phyloP scores from a whole-genome alignment of 2,113 vertebrate species.

The Neodontobutis hainanensis region DNA sequence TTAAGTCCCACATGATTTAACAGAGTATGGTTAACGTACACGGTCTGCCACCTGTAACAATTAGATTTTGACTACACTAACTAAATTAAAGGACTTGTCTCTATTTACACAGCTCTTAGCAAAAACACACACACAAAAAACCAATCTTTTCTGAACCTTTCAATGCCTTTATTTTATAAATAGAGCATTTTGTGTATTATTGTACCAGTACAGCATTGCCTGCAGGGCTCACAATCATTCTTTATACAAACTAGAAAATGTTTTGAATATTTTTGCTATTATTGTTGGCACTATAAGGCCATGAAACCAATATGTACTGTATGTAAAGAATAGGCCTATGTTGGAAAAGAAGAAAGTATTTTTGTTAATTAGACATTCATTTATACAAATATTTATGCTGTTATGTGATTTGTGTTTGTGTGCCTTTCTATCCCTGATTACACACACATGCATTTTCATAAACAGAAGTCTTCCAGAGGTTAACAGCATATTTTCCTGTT shows the following conservation, averaged over 20 bases:
- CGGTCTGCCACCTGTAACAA: not conserved
- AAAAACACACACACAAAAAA: not conserved
- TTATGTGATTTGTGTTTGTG: slow-evolving; percentile 16
- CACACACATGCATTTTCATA: slow-evolving; percentile 28
- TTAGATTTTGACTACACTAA: not conserved
- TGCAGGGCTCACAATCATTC: slow-evolving; percentile 16
- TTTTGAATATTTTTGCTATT: slow-evolving; percentile 30
- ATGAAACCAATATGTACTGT: not conserved
- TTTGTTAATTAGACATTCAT: slow-evolving; percentile 19
- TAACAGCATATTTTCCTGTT: slow-evolving; percentile 31
- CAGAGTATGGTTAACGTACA: not conserved
- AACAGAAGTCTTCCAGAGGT: slow-evolving; percentile 19
- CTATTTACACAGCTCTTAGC: not conserved
- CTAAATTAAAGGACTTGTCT: not conserved
- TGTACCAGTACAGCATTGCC: slow-evolving; percentile 20
- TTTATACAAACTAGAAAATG: slow-evolving; percentile 25
- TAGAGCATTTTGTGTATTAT: slow-evolving; percentile 38
- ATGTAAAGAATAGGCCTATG: not conserved
- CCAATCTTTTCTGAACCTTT: slow-evolving; percentile 8
- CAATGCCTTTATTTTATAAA: slow-evolving; percentile 17
- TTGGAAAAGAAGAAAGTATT: not conserved
- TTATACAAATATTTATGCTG: slow-evolving; percentile 12
- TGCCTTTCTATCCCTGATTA: slow-evolving; percentile 4
- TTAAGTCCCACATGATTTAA: not conserved
- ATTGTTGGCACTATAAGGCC: not conserved